Base-by-base conservation (phyloP, 53 echinoderm and acorn worm genomes). In the Holothuria scabra region DNA sequence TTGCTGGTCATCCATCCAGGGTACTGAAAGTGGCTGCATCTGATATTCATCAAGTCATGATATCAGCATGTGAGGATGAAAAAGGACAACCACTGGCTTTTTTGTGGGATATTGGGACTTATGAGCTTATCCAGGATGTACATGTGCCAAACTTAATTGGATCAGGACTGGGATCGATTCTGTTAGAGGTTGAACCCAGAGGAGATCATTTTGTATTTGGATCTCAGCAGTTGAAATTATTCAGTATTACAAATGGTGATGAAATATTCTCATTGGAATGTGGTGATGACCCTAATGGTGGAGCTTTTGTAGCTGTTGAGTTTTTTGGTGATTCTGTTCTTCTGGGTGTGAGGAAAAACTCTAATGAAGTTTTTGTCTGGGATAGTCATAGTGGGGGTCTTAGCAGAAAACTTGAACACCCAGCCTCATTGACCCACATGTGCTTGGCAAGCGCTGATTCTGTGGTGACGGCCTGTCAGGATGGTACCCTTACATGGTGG, bases 1-100 rank as follows among this genome's bases (percentile, higher is more conserved):
- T 95, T 21, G 93, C 91, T 41, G 95, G 95, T 35, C 95, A 95
- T 35, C 91, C 93, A 20, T 82, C 85, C 26, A 72, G 91, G 65
- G 91, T 95, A 23, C 62, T 90, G 65, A 82, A 62, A 32, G 86
- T 95, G 31, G 72, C 84, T 21, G 90, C 88, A 60, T 91, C 93
- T 2, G 46, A 81, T 4, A 56, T 72, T 12, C 87, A 74, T 59
- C 82, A 91, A 32, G 56, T 84, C 14, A 80, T 95, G 65, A 23
- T 91, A 5, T 93, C 95, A 0, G 87, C 83, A 35, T 95, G 91
- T 89, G 88, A 93, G 46, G 93, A 91, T 62, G 35, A 31, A 13
- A 57, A 89, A 57, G 87, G 85, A n/a, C 70, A 89, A 16, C 88
- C 91, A 8, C 88, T 95, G 90, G 86, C 91, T 10, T 93, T 91